Percentiles rank a stretch among this genome's conserved stretches.
Conservation (phyloP, 2,888 invertebrate genomes). For the Chironomus tentans region DNA sequence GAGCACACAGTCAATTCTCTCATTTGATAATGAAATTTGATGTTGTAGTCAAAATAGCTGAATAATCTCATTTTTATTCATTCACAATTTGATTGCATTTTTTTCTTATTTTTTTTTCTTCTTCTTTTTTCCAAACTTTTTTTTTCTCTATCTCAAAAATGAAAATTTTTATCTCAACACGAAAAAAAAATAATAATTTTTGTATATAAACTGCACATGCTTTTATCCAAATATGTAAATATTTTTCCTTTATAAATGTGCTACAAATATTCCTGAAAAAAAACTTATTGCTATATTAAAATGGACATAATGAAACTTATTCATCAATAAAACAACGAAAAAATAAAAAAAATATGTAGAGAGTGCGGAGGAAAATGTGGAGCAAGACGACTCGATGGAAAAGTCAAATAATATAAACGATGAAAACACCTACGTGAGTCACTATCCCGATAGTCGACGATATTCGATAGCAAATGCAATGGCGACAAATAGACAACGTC, state of each 20-base stretch:
- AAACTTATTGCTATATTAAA: neutral
- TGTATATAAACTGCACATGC: neutral
- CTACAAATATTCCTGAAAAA: neutral
- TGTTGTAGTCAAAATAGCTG: no score
- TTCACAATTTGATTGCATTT: neutral
- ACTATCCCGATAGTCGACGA: conserved; percentile 17
- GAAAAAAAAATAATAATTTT: no score
- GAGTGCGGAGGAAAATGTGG: conserved; percentile 28
- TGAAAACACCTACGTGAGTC: conserved; percentile 14
- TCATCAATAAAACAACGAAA: neutral
- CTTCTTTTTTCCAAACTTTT: neutral
- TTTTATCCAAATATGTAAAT: neutral
- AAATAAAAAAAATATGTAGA: neutral
- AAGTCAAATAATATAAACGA: conserved; percentile 20
- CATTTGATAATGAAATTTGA: no score
- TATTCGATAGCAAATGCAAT: conserved; percentile 18
- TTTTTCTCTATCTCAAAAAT: no score
- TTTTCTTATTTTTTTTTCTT: neutral
- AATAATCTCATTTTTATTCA: neutral
- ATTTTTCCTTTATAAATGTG: neutral
- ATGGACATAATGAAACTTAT: neutral
- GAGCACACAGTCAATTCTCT: no score
- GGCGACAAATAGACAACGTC: conserved; percentile 7
- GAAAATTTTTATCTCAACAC: no score
- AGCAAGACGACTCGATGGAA: conserved; percentile 29